These are phyloP conservation scores for Epinephelus coioides DNA, from an alignment of 2,797 vertebrate species.

Conservation along the genomic window DNA sequence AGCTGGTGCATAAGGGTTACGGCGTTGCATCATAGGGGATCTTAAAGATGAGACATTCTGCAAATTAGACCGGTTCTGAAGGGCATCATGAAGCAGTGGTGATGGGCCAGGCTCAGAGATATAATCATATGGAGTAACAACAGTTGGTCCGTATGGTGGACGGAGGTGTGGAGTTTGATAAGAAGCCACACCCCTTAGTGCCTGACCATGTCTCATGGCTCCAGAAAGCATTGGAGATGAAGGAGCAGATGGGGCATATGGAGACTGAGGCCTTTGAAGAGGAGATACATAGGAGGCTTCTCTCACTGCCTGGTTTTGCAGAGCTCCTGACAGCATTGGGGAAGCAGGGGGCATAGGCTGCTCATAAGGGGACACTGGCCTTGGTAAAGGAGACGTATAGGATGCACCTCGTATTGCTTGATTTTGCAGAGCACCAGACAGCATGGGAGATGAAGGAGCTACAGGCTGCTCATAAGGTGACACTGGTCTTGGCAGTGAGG, in stretches of 20 bases:
- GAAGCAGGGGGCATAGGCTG: slow-evolving; percentile 65
- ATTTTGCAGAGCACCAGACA: slow-evolving; percentile 72
- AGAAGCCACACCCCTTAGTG: slow-evolving; percentile 74
- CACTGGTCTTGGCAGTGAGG: slow-evolving; percentile 34
- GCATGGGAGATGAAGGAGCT: slow-evolving; percentile 60
- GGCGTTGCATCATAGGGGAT: slow-evolving; percentile 74
- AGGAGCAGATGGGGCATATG: slow-evolving; percentile 71
- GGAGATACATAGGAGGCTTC: slow-evolving; percentile 73
- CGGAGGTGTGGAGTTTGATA: slow-evolving; percentile 71
- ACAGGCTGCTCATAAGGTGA: slow-evolving; percentile 61
- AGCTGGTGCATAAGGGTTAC: slow-evolving; percentile 66
- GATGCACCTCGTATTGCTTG: slow-evolving; percentile 62
- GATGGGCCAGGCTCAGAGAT: slow-evolving; percentile 81
- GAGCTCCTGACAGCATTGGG: slow-evolving; percentile 72
- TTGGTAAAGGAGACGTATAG: slow-evolving; percentile 69
- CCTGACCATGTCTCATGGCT: slow-evolving; percentile 78
- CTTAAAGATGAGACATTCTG: slow-evolving; percentile 75
- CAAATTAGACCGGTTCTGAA: slow-evolving; percentile 78
- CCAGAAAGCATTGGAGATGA: slow-evolving; percentile 81
- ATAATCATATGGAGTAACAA: slow-evolving; percentile 82
- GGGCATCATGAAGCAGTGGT: slow-evolving; percentile 82
- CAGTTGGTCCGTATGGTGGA: slow-evolving; percentile 79
- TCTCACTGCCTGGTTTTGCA: slow-evolving; percentile 77
- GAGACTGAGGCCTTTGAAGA: slow-evolving; percentile 72
- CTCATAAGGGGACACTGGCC: slow-evolving; percentile 62